A percentile compares a stretch with the other conserved stretches of the same genome.
phyloP scores from a whole-genome alignment of 2,797 vertebrate genomes.

The Periophthalmus magnuspinnatus region DNA sequence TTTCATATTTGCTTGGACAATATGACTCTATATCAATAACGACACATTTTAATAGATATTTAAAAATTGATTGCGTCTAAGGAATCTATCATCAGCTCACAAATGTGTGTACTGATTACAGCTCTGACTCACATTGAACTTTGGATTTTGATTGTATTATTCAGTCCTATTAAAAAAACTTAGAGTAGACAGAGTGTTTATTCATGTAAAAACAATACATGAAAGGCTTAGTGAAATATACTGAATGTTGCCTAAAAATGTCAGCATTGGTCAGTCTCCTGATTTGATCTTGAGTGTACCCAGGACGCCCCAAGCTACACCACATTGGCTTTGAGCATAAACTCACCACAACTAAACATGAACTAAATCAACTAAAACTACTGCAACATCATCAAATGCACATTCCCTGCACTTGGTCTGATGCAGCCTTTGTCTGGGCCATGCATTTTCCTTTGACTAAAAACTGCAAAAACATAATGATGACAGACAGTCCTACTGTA shows the following conservation, averaged over 20 bases:
- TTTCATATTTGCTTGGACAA: neutral
- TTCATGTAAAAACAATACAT: neutral
- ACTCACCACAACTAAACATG: neutral
- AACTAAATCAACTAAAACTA: constrained; percentile 24
- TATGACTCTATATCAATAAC: neutral
- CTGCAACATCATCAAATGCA: constrained; percentile 35
- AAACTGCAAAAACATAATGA: constrained; percentile 7
- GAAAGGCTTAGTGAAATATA: neutral
- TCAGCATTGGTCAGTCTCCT: neutral
- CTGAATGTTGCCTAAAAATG: neutral
- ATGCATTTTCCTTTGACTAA: constrained; percentile 24
- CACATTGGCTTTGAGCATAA: neutral
- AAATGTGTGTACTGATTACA: neutral
- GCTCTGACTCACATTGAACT: neutral
- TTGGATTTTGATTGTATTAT: neutral
- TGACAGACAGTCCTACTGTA: neutral
- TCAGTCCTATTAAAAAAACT: neutral
- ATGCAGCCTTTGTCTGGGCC: constrained; percentile 15
- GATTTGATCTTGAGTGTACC: neutral
- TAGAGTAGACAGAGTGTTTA: neutral
- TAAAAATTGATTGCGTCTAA: neutral
- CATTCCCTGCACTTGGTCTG: constrained; percentile 20
- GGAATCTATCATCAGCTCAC: neutral
- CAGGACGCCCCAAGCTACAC: neutral
- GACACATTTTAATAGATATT: neutral